These are phyloP conservation scores for Hystrix brachyura DNA, from an alignment of 2,113 vertebrate genomes.

Conservation along the genomic window DNA sequence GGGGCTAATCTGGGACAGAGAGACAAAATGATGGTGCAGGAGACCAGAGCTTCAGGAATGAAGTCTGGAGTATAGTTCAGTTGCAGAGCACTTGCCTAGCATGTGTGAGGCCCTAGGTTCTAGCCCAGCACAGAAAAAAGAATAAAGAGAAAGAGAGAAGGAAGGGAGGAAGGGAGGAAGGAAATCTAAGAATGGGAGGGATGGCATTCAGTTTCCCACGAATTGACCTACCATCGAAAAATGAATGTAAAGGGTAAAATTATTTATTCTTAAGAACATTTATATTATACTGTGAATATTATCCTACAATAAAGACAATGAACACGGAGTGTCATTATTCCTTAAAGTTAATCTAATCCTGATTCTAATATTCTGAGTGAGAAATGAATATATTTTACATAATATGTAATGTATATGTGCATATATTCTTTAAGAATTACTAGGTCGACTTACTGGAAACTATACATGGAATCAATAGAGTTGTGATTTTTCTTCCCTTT, in stretches of 20 bases:
- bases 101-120: background rate
- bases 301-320: conserved; percentile 16
- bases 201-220: background rate
- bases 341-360: conserved; percentile 30
- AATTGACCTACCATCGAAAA: conserved; percentile 10
- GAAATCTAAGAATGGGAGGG: background rate
- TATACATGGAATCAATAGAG: background rate
- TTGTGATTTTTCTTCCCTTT: conserved; percentile 59
- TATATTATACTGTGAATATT: background rate
- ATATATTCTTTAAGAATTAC: background rate
- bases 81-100: background rate
- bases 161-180: background rate
- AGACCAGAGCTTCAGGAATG: background rate
- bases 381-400: background rate
- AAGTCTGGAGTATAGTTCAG: background rate
- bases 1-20: conserved; percentile 20
- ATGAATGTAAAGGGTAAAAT: conserved; percentile 55
- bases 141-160: too few species aligned
- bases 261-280: conserved; percentile 20
- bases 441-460: conserved; percentile 24
- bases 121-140: background rate
- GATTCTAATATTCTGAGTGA: background rate
- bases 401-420: background rate
- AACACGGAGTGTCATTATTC: background rate
- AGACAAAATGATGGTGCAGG: background rate